These are phyloP conservation scores for Ostrea denselamellosa DNA, from an alignment of 1,140 invertebrate species.

Conservation along the genomic window DNA sequence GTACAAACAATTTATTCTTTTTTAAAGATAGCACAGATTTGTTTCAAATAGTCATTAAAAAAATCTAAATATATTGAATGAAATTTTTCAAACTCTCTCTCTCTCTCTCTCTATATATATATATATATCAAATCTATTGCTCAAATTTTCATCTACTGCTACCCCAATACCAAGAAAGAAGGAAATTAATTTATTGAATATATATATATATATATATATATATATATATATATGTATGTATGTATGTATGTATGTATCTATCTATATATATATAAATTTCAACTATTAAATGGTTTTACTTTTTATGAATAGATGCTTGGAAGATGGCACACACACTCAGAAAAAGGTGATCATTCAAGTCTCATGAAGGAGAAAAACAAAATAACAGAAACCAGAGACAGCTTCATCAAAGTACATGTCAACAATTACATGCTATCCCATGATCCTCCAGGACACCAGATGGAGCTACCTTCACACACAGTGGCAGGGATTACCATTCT, in stretches of 20 bases:
- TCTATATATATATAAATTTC: neutral
- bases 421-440: neutral
- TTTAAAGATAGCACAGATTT: neutral
- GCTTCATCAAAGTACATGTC: neutral
- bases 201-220: too few relatives aligned
- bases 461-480: neutral
- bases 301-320: conserved; percentile 24
- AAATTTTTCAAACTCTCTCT: neutral
- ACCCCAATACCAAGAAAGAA: too few relatives aligned
- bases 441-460: neutral
- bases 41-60: neutral
- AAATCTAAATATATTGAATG: too few relatives aligned
- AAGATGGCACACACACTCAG: neutral
- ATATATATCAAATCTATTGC: too few relatives aligned
- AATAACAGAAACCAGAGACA: neutral
- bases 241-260: too few relatives aligned
- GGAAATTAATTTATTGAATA: too few relatives aligned
- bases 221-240: too few relatives aligned
- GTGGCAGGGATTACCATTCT: conserved; percentile 52
- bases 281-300: neutral
- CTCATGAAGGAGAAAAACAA: neutral
- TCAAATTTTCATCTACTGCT: too few relatives aligned
- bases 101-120: neutral
- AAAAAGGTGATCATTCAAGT: neutral
- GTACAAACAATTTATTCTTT: too few relatives aligned